phyloP scores from a whole-genome alignment of 1,140 invertebrate species.

The Nilaparvata lugens region DNA sequence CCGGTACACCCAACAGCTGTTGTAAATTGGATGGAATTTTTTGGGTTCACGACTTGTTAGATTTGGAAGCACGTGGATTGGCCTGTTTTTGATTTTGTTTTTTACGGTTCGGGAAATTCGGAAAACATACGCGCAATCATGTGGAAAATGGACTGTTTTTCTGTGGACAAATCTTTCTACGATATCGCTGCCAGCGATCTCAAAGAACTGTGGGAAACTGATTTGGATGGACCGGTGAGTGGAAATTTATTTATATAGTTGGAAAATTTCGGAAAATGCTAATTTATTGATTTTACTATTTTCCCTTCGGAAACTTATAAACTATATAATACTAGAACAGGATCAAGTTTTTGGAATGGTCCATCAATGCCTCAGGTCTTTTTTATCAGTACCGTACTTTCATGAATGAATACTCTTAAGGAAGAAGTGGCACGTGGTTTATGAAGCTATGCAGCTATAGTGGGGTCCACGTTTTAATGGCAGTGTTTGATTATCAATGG shows the following conservation, averaged over 20 bases:
- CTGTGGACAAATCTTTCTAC: neutral
- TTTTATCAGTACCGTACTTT: too few species aligned
- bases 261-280: too few species aligned
- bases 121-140: neutral
- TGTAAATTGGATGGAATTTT: neutral
- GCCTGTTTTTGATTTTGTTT: neutral
- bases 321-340: too few species aligned
- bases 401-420: too few species aligned
- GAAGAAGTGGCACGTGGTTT: too few species aligned
- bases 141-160: conserved; percentile 1
- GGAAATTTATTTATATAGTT: neutral
- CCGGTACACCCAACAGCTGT: neutral
- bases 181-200: neutral
- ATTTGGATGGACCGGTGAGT: conserved; percentile 1
- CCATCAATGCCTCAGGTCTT: too few species aligned
- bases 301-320: too few species aligned
- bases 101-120: neutral
- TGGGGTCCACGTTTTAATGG: too few species aligned
- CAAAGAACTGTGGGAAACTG: neutral
- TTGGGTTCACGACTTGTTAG: neutral
- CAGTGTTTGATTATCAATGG: too few species aligned
- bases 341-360: too few species aligned
- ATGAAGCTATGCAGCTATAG: too few species aligned
- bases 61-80: neutral
- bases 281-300: too few species aligned